These are phyloP conservation scores for Monarcha castaneiventris DNA, from an alignment of 2,113 vertebrate species.

Conservation along the genomic window DNA sequence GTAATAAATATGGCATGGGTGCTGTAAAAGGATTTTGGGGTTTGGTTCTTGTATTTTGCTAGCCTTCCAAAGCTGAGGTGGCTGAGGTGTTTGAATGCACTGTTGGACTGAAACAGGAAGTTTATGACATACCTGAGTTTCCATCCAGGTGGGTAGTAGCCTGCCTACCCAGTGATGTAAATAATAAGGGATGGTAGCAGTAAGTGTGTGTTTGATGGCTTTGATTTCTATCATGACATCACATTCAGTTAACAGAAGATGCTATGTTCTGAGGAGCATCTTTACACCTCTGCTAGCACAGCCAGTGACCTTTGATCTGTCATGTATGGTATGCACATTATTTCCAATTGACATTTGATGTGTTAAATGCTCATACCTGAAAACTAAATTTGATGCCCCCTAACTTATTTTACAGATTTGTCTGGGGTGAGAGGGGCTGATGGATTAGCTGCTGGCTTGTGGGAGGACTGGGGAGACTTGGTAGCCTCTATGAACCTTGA, in stretches of 20 bases:
- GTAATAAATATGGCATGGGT: neutral
- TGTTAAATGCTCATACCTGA: neutral
- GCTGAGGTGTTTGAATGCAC: neutral
- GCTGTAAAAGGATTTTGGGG: neutral
- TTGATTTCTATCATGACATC: neutral
- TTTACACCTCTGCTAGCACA: neutral
- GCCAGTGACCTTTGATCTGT: neutral
- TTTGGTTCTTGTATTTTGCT: neutral
- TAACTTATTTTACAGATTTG: neutral
- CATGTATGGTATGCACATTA: neutral
- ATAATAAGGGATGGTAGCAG: neutral
- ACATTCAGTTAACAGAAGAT: neutral
- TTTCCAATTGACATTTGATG: neutral
- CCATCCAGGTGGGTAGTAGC: neutral
- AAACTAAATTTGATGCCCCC: neutral
- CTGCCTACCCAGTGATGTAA: neutral
- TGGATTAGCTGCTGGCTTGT: neutral
- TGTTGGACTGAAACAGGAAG: neutral
- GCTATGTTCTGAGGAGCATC: neutral
- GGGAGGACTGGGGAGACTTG: neutral
- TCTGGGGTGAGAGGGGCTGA: neutral
- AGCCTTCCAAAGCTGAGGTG: neutral
- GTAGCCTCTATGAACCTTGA: neutral
- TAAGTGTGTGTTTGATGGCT: neutral
- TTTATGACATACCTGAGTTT: neutral